These are phyloP conservation scores for Rhingia rostrata DNA, from an alignment of 2,888 invertebrate genomes.

Conservation along the genomic window DNA sequence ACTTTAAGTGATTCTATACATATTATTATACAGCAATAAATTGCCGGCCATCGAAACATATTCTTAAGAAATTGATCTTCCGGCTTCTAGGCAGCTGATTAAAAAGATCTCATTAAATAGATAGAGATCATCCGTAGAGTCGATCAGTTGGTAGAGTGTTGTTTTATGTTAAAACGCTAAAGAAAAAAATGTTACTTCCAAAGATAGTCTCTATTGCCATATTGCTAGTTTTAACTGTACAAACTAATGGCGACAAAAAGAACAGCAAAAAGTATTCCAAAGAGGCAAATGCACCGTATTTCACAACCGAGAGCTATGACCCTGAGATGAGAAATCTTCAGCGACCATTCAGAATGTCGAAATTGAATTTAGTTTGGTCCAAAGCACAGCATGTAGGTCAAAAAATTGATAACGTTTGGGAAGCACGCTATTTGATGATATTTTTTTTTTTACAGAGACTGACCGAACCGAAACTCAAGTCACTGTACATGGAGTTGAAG, in stretches of 20 bases:
- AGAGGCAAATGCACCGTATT: conserved; percentile 78
- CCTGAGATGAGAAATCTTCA: conserved; percentile 88
- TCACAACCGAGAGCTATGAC: conserved; percentile 80
- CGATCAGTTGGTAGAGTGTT: neutral
- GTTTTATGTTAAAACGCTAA: conserved; percentile 6
- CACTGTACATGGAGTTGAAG: conserved; percentile 93
- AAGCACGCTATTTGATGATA: neutral
- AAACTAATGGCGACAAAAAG: conserved; percentile 77
- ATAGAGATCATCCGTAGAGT: neutral
- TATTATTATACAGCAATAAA: too few species aligned
- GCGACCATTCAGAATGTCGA: conserved; percentile 94
- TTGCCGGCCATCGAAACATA: too few species aligned
- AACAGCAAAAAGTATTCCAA: conserved; percentile 80
- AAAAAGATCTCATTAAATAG: neutral
- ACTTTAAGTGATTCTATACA: too few species aligned
- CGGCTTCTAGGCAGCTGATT: neutral
- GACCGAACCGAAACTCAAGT: conserved; percentile 92
- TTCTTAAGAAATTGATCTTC: neutral
- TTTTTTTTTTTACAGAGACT: conserved; percentile 84
- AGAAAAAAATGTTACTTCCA: conserved; percentile 45
- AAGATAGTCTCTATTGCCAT: conserved; percentile 40
- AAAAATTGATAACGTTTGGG: neutral
- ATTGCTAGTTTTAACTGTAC: conserved; percentile 31
- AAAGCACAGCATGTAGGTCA: conserved; percentile 93
- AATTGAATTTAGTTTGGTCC: conserved; percentile 93